phyloP scores from a whole-genome alignment of 2,113 vertebrate species.

The Erinaceus europaeus region DNA sequence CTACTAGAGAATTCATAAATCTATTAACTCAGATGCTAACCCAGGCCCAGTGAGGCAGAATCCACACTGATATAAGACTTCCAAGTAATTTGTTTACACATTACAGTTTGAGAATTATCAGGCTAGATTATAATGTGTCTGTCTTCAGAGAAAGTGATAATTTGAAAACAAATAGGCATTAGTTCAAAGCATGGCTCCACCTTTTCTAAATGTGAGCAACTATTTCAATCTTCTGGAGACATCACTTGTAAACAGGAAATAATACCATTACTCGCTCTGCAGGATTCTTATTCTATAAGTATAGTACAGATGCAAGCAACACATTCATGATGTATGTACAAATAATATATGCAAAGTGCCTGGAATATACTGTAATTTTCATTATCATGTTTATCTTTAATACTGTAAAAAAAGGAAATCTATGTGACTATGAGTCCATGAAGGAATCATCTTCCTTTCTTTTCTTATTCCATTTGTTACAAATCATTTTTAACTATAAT shows the following conservation, averaged over 20 bases:
- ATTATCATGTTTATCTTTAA: neutral
- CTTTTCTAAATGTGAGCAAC: conserved; percentile 38
- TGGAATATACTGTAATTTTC: neutral
- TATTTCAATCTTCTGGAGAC: neutral
- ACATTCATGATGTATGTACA: neutral
- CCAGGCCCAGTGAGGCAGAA: neutral
- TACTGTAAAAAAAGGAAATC: neutral
- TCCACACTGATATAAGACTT: neutral
- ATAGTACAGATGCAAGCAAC: neutral
- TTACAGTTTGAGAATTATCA: neutral
- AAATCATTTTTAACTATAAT: neutral
- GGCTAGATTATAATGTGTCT: neutral
- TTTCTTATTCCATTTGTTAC: neutral
- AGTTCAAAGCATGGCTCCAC: neutral
- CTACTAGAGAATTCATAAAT: neutral
- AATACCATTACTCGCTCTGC: neutral
- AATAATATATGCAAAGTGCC: neutral
- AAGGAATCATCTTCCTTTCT: conserved; percentile 3
- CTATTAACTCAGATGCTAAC: neutral
- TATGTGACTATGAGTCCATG: neutral
- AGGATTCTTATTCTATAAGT: neutral
- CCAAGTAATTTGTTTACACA: neutral
- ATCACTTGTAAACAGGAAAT: neutral
- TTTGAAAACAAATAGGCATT: neutral
- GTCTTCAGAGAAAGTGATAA: neutral